These are phyloP conservation scores for Nematostella vectensis DNA, from an alignment of 92 coral and sea anemone species.

Conservation along the genomic window DNA sequence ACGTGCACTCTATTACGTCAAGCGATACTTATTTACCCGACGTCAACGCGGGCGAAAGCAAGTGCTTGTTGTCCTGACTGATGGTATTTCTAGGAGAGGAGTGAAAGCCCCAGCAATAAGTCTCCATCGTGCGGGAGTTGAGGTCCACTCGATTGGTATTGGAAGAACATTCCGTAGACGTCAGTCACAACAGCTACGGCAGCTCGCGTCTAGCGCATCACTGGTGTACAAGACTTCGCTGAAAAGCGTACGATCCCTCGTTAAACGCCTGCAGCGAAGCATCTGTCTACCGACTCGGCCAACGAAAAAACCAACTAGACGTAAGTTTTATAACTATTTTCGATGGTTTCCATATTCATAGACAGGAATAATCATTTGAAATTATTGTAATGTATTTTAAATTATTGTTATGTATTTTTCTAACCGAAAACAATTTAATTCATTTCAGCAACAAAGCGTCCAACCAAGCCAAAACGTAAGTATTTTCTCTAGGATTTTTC, in stretches of 20 bases:
- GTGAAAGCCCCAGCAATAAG: constrained; percentile 38
- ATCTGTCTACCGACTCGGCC: constrained; percentile 23
- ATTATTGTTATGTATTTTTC: no score
- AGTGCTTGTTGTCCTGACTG: constrained; percentile 54
- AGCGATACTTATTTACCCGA: constrained; percentile 41
- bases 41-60: constrained; percentile 51
- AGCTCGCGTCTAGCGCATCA: constrained; percentile 18
- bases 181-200: constrained; percentile 21
- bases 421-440: no score
- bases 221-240: constrained; percentile 21
- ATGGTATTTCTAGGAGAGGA: constrained; percentile 50
- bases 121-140: constrained; percentile 44
- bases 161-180: constrained; percentile 1
- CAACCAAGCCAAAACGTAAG: no score
- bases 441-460: no score
- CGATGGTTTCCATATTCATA: no score
- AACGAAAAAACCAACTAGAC: background rate
- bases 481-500: no score
- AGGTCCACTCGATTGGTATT: constrained; percentile 35
- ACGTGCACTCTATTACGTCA: constrained; percentile 37
- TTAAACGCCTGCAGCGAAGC: constrained; percentile 17
- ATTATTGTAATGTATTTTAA: no score
- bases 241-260: constrained; percentile 19
- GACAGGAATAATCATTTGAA: no score
- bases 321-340: no score